Percentiles rank a stretch among this genome's conserved stretches.
Evolutionary conservation across 1,140 invertebrate species (phyloP).

Genomic region (Anastatus disparis): DNA sequence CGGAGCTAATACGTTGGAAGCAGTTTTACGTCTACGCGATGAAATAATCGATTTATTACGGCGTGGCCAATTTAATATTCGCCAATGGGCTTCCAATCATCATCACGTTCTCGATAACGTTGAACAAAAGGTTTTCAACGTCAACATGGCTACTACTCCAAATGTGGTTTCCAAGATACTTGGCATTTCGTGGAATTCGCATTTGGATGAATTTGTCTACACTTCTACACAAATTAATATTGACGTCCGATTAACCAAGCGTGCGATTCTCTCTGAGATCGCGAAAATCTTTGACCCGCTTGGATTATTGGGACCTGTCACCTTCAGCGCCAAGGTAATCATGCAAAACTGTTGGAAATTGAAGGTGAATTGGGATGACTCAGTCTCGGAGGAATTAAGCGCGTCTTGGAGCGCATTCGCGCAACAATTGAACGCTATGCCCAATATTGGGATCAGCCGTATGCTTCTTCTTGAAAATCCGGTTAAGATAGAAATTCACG

Average conservation of each 20-base stretch:
- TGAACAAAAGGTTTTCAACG: too few relatives aligned
- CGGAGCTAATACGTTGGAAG: too few relatives aligned
- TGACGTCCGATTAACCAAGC: not conserved
- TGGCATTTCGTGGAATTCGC: not conserved
- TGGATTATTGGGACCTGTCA: not conserved
- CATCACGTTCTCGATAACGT: too few relatives aligned
- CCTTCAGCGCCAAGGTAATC: not conserved
- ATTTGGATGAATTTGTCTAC: not conserved
- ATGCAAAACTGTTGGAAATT: slow-evolving; percentile 11
- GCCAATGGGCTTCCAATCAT: too few relatives aligned
- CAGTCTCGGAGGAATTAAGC: not conserved
- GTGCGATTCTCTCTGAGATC: not conserved
- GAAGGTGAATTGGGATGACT: slow-evolving; percentile 12
- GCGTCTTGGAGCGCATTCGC: not conserved
- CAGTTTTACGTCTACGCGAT: too few relatives aligned
- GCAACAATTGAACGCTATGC: not conserved
- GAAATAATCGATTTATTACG: too few relatives aligned
- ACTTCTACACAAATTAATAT: not conserved
- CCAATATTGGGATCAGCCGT: not conserved
- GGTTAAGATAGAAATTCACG: not conserved
- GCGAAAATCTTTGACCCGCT: not conserved
- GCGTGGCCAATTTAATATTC: too few relatives aligned
- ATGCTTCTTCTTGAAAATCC: not conserved
- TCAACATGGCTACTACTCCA: too few relatives aligned
- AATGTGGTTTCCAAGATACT: not conserved